phyloP scores from a whole-genome alignment of 1,140 invertebrate genomes.

The Sycobia sp. region DNA sequence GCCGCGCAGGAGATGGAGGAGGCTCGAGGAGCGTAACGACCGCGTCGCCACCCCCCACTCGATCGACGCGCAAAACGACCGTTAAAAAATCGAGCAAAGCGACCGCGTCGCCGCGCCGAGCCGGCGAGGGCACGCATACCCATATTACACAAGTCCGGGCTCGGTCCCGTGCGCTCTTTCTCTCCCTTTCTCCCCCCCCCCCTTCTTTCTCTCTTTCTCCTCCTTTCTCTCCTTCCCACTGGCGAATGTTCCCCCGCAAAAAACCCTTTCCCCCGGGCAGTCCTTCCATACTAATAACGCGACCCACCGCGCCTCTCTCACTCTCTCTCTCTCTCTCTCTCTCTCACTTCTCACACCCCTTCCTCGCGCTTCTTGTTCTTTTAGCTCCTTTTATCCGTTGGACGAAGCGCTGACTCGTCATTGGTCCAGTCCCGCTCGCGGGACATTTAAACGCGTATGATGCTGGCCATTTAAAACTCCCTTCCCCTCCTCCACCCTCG shows the following conservation, averaged over 20 bases:
- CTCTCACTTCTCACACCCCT: not conserved
- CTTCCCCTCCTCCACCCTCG: constrained; percentile 1
- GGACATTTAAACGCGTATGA: constrained; percentile 21
- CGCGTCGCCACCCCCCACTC: constrained; percentile 14
- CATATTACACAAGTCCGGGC: not conserved
- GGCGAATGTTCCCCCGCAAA: constrained; percentile 15
- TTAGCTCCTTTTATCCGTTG: constrained; percentile 27
- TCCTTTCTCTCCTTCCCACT: not conserved
- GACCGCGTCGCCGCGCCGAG: too few relatives aligned
- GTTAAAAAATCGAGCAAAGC: constrained; percentile 36
- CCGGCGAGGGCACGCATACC: constrained; percentile 1
- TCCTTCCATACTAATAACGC: not conserved
- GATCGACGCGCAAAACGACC: constrained; percentile 21
- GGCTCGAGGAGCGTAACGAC: not conserved
- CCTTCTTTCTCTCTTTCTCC: constrained; percentile 1
- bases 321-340: constrained; percentile 1
- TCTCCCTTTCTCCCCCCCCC: constrained; percentile 25
- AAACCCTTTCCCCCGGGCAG: constrained; percentile 31
- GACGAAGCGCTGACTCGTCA: not conserved
- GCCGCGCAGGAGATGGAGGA: too few relatives aligned
- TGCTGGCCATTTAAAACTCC: not conserved
- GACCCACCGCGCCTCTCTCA: constrained; percentile 11
- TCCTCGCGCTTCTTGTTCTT: constrained; percentile 7
- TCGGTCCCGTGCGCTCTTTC: not conserved
- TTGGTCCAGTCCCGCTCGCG: constrained; percentile 22